A percentile compares a stretch with the other conserved stretches of the same genome.
These are phyloP conservation scores for Polyploca ridens DNA, from an alignment of 2,888 invertebrate species.

Conservation along the genomic window DNA sequence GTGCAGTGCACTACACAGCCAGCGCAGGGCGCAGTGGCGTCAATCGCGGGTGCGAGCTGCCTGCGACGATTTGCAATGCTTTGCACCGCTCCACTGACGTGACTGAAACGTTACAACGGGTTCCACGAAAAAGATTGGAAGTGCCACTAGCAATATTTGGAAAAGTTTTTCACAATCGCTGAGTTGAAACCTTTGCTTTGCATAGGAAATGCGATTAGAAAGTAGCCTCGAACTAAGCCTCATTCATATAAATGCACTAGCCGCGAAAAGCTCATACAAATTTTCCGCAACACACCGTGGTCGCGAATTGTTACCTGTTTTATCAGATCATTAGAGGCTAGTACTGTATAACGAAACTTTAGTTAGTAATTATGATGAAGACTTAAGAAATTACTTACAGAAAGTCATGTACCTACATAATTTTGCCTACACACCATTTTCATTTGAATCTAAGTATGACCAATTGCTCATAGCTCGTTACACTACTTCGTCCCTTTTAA, in stretches of 20 bases:
- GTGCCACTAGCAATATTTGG: not conserved
- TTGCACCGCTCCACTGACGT: conserved; percentile 15
- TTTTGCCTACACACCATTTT: not conserved
- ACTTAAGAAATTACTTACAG: too few relatives aligned
- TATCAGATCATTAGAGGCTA: too few relatives aligned
- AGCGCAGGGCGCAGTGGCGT: conserved; percentile 22
- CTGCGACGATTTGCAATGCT: conserved; percentile 27
- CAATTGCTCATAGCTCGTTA: not conserved
- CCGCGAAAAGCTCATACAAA: too few relatives aligned
- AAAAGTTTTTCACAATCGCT: not conserved
- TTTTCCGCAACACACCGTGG: too few relatives aligned
- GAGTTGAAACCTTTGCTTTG: not conserved
- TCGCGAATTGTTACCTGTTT: too few relatives aligned
- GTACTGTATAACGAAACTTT: too few relatives aligned
- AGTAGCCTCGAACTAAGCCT: not conserved
- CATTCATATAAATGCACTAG: too few relatives aligned
- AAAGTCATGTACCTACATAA: too few relatives aligned
- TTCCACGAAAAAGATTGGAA: not conserved
- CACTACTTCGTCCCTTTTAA: not conserved
- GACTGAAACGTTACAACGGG: conserved; percentile 8
- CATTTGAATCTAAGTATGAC: not conserved
- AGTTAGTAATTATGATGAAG: too few relatives aligned
- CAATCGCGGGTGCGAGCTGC: conserved; percentile 27
- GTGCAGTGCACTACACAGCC: conserved; percentile 12
- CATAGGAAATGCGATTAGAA: not conserved